These are phyloP conservation scores for Aphelinus atriplicis DNA, from an alignment of 1,140 invertebrate genomes.

Conservation along the genomic window DNA sequence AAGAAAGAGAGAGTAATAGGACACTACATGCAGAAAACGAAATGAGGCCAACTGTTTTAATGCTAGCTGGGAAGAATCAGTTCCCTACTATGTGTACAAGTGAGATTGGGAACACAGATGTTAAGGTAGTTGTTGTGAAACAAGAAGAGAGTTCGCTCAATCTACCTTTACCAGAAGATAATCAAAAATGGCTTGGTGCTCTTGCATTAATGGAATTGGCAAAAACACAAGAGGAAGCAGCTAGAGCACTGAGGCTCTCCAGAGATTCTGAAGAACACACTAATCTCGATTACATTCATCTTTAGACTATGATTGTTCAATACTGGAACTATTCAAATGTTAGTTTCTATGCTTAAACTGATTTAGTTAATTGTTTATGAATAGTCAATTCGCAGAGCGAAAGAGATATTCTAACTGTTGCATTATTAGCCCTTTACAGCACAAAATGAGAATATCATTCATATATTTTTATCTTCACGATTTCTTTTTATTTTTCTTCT, in stretches of 20 bases:
- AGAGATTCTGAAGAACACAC: slow-evolving; percentile 42
- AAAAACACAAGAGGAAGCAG: slow-evolving; percentile 57
- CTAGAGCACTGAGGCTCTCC: slow-evolving; percentile 43
- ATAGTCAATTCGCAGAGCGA: slow-evolving; percentile 30
- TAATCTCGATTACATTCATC: slow-evolving; percentile 54
- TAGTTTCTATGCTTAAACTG: slow-evolving; percentile 19
- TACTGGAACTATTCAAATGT: slow-evolving; percentile 24
- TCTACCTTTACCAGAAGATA: slow-evolving; percentile 59
- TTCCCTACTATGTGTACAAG: slow-evolving; percentile 31
- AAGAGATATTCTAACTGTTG: slow-evolving; percentile 38
- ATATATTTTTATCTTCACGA: neutral
- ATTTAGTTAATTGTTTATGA: slow-evolving; percentile 39
- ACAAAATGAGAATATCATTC: neutral
- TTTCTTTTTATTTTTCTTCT: slow-evolving; percentile 11
- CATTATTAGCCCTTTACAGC: slow-evolving; percentile 31
- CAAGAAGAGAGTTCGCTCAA: slow-evolving; percentile 52
- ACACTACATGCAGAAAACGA: slow-evolving; percentile 60
- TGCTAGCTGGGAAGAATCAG: slow-evolving; percentile 62
- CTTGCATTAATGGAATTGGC: slow-evolving; percentile 75
- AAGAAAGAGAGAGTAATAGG: slow-evolving; percentile 10
- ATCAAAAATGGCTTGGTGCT: slow-evolving; percentile 72
- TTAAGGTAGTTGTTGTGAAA: slow-evolving; percentile 53
- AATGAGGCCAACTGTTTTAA: slow-evolving; percentile 68
- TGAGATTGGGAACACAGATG: slow-evolving; percentile 32
- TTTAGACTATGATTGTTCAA: slow-evolving; percentile 60